Evolutionary conservation across 2,888 invertebrate species (phyloP).

Genomic region (Frankliniella fusca): DNA sequence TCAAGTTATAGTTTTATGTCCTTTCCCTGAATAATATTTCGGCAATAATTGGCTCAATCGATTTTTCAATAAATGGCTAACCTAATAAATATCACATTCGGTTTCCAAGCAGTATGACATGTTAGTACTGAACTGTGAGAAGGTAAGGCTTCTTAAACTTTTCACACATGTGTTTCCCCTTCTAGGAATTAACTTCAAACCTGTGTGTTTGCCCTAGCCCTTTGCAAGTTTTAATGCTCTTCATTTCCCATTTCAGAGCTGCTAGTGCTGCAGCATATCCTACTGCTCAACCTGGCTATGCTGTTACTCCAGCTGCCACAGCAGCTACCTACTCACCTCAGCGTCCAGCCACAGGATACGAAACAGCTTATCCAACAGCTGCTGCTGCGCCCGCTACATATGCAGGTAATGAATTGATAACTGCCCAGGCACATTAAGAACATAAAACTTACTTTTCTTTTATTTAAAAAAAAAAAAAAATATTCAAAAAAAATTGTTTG

Average conservation of each 20-base stretch:
- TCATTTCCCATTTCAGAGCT: slow-evolving; percentile 47
- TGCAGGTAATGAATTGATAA: slow-evolving; percentile 48
- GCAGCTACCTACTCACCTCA: slow-evolving; percentile 82
- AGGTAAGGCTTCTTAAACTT: too few relatives aligned
- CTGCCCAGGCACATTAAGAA: too few relatives aligned
- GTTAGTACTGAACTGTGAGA: too few relatives aligned
- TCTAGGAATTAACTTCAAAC: too few relatives aligned
- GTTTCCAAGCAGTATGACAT: too few relatives aligned
- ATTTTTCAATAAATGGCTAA: neutral
- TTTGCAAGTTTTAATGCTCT: neutral
- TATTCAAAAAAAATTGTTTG: too few relatives aligned
- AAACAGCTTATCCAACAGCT: slow-evolving; percentile 77
- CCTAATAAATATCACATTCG: neutral
- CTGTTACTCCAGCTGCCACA: slow-evolving; percentile 71
- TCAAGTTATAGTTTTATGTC: too few relatives aligned
- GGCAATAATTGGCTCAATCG: neutral
- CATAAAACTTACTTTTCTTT: neutral
- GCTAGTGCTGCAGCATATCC: slow-evolving; percentile 78
- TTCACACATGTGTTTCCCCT: too few relatives aligned
- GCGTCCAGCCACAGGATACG: slow-evolving; percentile 73
- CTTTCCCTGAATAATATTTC: too few relatives aligned
- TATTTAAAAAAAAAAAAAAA: too few relatives aligned
- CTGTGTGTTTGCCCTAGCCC: too few relatives aligned
- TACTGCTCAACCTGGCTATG: slow-evolving; percentile 78
- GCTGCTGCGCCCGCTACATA: slow-evolving; percentile 53